Evolutionary conservation across 2,888 invertebrate genomes (phyloP), one percentile per base, ranked within the genome.

Genomic region (Acleris holmiana): DNA sequence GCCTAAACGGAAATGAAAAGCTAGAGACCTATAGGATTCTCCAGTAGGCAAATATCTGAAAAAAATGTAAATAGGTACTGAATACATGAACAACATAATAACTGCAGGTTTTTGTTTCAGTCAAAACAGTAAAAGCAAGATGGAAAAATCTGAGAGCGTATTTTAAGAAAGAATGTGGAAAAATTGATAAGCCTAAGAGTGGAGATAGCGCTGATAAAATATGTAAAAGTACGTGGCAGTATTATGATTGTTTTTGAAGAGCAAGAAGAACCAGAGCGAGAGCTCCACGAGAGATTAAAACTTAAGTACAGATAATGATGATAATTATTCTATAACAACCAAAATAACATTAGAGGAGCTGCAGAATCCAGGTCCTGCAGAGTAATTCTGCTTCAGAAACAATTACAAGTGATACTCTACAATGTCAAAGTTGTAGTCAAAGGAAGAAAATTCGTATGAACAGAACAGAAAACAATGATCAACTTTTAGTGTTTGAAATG

Each of bases 61-160:
- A 21, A n/a, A n/a, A n/a, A n/a, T n/a, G n/a, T n/a, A n/a, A n/a
- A n/a, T n/a, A n/a, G 4, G 21, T 21, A 21, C 4, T 21, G 2
- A 21, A 21, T 21, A 21, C 21, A 2, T 21, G 21, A 21, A 21
- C 21, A 21, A 2, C 4, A 21, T 21, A 2, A 21, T 21, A 21
- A 21, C 21, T 21, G 21, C 21, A 2, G 21, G 21, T 21, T 53
- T 67, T 60, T 66, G 46, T 69, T 68, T 48, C 63, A 69, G 51
- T 60, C 15, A 60, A 60, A 51, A 60, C 46, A 5, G 46, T 60
- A 29, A 74, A 71, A 64, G 68, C 71, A 47, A 71, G 72, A 71
- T 75, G 75, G 73, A 75, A 75, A 67, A 75, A 74, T 53, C 56
- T 74, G 48, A 66, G 75, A 63, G 70, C 73, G n/a, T 73, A 73